Evolutionary conservation across 2,797 vertebrate species (phyloP), one percentile per base, ranked within the genome.

Genomic region (Siniperca undulata): DNA sequence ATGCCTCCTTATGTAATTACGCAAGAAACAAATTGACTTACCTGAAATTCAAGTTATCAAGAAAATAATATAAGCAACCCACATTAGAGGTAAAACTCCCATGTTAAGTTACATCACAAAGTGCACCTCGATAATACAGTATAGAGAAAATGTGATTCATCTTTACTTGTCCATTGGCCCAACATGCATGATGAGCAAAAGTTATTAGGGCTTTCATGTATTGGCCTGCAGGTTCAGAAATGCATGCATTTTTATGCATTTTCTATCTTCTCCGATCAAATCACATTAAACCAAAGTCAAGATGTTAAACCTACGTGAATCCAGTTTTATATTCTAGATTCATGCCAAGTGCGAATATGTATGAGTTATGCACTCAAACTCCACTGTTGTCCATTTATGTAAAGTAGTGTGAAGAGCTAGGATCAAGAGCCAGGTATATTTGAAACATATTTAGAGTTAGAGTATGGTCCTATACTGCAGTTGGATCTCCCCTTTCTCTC

Each of bases 341-440:
- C 36, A 70, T 73, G 64, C 20, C 16, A 46, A 66, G 27, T 56
- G 65, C 77, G 40, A 90, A 86, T 79, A 74, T 85, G 38, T 67
- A 66, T 82, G 80, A 36, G 80, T 69, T 80, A 22, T 70, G 55
- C 74, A 71, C 73, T 82, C 48, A 62, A 85, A 80, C 61, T 69
- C 61, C 12, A 60, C 75, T 81, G 72, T 82, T 85, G 66, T 83
- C 74, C 52, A 70, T 80, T 86, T 77, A 86, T 79, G 78, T 82
- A 69, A 86, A 84, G 83, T 46, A 58, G 42, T 62, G 75, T 78
- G 65, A 80, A 83, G 79, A 78, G 61, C 69, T 70, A 62, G 80
- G 77, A 81, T 87, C 80, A 82, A 87, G 82, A 74, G 78, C 50
- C 34, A 71, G 48, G 46, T 73, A 59, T 68, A 81, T 85, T 80